Conservation (phyloP, 53 echinoderm and acorn worm genomes). For the Actinopyga echinites region DNA sequence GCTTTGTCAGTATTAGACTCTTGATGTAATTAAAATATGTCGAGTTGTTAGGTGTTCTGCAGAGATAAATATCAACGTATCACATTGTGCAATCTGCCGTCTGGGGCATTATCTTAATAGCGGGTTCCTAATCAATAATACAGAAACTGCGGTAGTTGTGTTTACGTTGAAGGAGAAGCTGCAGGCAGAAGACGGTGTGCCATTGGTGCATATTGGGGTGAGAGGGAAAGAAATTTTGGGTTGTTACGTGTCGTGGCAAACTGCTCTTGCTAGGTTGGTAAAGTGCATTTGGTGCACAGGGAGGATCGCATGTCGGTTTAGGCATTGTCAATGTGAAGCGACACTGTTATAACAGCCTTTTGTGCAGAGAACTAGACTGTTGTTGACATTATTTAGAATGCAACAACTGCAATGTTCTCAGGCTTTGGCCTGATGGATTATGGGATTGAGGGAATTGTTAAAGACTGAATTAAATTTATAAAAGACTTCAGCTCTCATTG, state of each 20-base stretch:
- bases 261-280: not conserved
- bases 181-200: slow-evolving; percentile 4
- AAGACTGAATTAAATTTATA: too few species aligned
- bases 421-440: too few species aligned
- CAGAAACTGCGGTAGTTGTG: slow-evolving; percentile 26
- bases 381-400: too few species aligned
- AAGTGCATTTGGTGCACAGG: not conserved
- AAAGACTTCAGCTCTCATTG: too few species aligned
- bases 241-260: slow-evolving; percentile 15
- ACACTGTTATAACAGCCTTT: too few species aligned
- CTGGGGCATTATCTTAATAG: slow-evolving; percentile 29
- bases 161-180: slow-evolving; percentile 9
- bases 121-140: slow-evolving; percentile 24
- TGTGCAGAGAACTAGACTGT: too few species aligned
- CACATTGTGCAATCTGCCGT: slow-evolving; percentile 33
- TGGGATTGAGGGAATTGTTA: too few species aligned
- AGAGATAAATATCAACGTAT: slow-evolving; percentile 42
- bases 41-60: slow-evolving; percentile 36
- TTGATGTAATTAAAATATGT: slow-evolving; percentile 40
- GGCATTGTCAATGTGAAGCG: too few species aligned
- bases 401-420: too few species aligned
- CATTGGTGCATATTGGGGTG: slow-evolving; percentile 8
- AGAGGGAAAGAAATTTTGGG: not conserved
- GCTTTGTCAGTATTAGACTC: slow-evolving; percentile 23
- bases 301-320: not conserved